phyloP scores from a whole-genome alignment of 2,888 invertebrate genomes.

The Drosophila testacea region DNA sequence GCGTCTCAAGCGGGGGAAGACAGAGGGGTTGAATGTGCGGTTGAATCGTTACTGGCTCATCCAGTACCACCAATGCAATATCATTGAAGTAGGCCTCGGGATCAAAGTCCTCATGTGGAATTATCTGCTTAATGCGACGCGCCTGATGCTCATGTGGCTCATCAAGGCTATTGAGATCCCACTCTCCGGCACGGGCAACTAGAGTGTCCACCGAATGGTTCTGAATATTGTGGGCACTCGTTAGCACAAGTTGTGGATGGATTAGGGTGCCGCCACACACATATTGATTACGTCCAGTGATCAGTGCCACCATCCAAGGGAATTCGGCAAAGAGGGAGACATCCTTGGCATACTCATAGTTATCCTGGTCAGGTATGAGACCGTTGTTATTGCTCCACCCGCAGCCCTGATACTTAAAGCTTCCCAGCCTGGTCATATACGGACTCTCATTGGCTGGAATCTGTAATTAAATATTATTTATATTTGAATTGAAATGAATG shows the following conservation, averaged over 20 bases:
- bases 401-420: conserved; percentile 85
- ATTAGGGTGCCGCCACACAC: conserved; percentile 94
- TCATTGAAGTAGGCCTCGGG: conserved; percentile 90
- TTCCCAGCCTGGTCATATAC: conserved; percentile 26
- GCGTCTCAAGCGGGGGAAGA: conserved; percentile 86
- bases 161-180: conserved; percentile 90
- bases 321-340: conserved; percentile 92
- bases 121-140: conserved; percentile 86
- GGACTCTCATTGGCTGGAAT: conserved; percentile 40
- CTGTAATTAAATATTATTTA: conserved; percentile 16
- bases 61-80: conserved; percentile 89
- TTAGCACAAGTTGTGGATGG: conserved; percentile 90
- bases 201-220: conserved; percentile 70
- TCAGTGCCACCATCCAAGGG: conserved; percentile 92
- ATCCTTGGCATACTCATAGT: conserved; percentile 83
- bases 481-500: too few relatives aligned
- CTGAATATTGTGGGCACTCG: conserved; percentile 90
- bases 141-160: conserved; percentile 90
- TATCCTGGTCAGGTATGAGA: conserved; percentile 89
- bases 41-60: conserved; percentile 87
- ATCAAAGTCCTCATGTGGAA: conserved; percentile 86
- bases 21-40: conserved; percentile 90
- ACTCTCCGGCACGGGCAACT: conserved; percentile 90
- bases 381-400: conserved; percentile 90
- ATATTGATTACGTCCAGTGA: conserved; percentile 85